Evolutionary conservation across 2,113 vertebrate species (phyloP).

Genomic region (Casuarius casuarius): DNA sequence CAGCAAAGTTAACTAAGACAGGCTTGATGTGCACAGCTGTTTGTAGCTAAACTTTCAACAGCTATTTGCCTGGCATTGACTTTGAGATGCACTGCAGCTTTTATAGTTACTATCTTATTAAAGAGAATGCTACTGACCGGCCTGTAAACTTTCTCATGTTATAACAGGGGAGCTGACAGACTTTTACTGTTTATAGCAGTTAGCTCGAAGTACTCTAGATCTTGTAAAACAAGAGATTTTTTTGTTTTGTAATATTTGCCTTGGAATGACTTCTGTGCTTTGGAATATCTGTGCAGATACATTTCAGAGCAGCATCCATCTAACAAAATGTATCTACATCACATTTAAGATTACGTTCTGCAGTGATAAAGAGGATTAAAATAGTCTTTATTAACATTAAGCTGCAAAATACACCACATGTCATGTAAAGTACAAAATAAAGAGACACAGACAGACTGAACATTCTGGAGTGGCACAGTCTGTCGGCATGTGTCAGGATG

Average conservation of each 20-base stretch:
- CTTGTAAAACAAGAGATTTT: background rate
- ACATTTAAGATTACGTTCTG: background rate
- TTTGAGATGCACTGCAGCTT: background rate
- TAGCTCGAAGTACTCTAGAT: background rate
- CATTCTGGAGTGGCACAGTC: background rate
- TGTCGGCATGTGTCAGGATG: background rate
- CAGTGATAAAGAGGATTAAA: background rate
- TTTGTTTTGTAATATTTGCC: background rate
- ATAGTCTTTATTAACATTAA: background rate
- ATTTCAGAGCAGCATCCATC: background rate
- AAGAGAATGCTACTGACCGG: background rate
- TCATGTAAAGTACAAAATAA: background rate
- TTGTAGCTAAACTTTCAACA: background rate
- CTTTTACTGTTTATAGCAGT: background rate
- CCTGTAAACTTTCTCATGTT: background rate
- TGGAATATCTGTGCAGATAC: background rate
- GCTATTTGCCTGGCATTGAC: background rate
- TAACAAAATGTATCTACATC: background rate
- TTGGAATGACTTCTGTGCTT: background rate
- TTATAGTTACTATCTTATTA: background rate
- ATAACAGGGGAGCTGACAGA: background rate
- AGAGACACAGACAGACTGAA: background rate
- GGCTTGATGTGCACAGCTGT: background rate
- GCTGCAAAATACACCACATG: background rate
- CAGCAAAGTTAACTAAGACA: background rate